These are phyloP conservation scores for Eidolon dupreanum DNA, from an alignment of 2,797 vertebrate species.

Conservation along the genomic window DNA sequence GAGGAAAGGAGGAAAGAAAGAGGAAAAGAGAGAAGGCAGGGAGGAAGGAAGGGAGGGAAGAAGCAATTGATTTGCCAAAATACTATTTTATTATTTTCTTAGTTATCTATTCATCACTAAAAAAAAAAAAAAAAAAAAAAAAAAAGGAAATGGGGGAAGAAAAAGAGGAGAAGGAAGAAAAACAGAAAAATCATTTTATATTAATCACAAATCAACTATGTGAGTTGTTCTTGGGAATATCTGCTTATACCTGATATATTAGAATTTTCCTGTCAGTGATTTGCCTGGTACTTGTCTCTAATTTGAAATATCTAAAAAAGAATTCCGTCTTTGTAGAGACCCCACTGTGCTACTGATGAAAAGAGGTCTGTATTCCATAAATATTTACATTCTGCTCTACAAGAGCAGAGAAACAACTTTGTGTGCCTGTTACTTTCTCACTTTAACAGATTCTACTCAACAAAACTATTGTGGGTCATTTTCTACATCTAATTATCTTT, in stretches of 20 bases:
- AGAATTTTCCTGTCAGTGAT: slow-evolving; percentile 29
- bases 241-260: neutral
- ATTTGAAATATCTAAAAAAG: slow-evolving; percentile 67
- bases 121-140: neutral
- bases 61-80: neutral
- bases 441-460: slow-evolving; percentile 58
- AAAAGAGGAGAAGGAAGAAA: neutral
- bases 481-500: slow-evolving; percentile 61
- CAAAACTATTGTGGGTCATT: slow-evolving; percentile 54
- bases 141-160: neutral
- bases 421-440: slow-evolving; percentile 59
- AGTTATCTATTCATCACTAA: neutral
- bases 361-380: slow-evolving; percentile 61
- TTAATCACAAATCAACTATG: neutral
- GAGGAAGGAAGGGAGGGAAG: neutral
- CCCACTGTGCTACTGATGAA: slow-evolving; percentile 75
- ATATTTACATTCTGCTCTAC: slow-evolving; percentile 70
- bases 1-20: neutral
- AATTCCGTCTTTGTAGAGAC: slow-evolving; percentile 58
- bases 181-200: neutral
- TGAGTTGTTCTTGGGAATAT: slow-evolving; percentile 36
- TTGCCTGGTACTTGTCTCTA: slow-evolving; percentile 55
- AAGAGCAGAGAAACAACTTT: slow-evolving; percentile 69
- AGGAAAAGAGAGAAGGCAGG: neutral
- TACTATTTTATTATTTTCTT: neutral